Base-by-base conservation (phyloP, 2,888 invertebrate species). In the Hemicrepidius hirtus region DNA sequence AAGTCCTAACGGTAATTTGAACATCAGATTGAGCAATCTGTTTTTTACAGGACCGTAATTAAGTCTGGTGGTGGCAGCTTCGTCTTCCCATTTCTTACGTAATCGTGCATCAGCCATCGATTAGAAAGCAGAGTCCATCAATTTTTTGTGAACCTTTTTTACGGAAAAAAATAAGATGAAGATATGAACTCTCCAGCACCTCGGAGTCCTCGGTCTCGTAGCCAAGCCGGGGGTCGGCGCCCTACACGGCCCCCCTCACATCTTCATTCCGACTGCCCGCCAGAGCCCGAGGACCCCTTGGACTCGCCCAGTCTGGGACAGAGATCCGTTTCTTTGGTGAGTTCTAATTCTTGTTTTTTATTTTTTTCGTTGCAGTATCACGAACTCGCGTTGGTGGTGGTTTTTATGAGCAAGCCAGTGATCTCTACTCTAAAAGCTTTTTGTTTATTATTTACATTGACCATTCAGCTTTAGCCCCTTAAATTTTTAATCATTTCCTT, bases 321-420 rank as follows among this genome's bases (percentile, higher is more conserved):
- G 72, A 71, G 81, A 75, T 82, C 82, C 63, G 75, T 80, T 67
- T 82, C 82, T 62, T 76, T 82, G 80, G 82, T 82, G 73, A 82
- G 81, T 78, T 37, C 49, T 73, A 62, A 62, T 53, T 71, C 32
- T 60, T 53, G 28, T 9, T 62, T 63, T 66, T 41, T 46, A 35
- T 18, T 9, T 9, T 5, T 20, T 37, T 35, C 24, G 12, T 57
- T 32, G 46, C 18, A 24, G 32, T 32, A 32, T 32, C 32, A 32
- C 32, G 32, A 32, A 32, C 32, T 32, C 32, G 32, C 9, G 32
- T 32, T 9, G 9, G 32, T 32, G 32, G 7, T 32, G 32, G 32
- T 32, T 32, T 6, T 32, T 32, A 6, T 2, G 9, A 32, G 9
- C 32, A 5, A 32, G 7, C 32, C 4, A 9, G 32, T 6, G 1